Conservation (phyloP, 2,113 vertebrate genomes). For the Podiceps cristatus region DNA sequence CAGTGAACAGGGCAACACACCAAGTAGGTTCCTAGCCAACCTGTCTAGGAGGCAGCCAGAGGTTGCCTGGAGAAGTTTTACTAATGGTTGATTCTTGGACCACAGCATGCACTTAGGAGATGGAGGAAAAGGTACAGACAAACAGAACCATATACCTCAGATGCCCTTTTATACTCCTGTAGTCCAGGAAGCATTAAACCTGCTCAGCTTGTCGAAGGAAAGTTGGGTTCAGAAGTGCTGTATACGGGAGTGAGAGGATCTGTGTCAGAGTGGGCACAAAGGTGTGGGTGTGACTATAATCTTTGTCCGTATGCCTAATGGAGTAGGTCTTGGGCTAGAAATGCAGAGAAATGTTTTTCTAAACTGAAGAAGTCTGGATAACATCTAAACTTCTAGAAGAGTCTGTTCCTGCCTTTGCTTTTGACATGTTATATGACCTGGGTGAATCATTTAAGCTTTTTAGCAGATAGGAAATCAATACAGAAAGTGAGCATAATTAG, state of each 20-base stretch:
- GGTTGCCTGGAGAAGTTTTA: neutral
- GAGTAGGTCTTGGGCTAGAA: neutral
- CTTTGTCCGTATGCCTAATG: neutral
- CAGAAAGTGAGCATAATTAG: neutral
- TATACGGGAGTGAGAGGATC: neutral
- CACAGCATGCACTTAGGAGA: neutral
- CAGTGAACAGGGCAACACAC: neutral
- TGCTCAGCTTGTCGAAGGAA: neutral
- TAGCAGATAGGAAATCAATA: neutral
- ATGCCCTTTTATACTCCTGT: neutral
- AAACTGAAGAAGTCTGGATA: neutral
- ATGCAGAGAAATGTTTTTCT: neutral
- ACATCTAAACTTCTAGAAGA: neutral
- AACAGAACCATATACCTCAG: neutral
- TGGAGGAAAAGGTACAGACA: neutral
- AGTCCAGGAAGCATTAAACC: neutral
- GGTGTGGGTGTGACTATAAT: neutral
- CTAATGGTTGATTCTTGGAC: neutral
- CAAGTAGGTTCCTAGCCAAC: neutral
- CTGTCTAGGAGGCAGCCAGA: neutral
- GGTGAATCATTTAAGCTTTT: neutral
- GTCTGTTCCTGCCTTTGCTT: neutral
- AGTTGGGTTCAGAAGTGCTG: neutral
- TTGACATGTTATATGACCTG: neutral
- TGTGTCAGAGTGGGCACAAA: neutral